Base-by-base conservation (phyloP, 2,888 invertebrate genomes). In the Bugulina stolonifera region DNA sequence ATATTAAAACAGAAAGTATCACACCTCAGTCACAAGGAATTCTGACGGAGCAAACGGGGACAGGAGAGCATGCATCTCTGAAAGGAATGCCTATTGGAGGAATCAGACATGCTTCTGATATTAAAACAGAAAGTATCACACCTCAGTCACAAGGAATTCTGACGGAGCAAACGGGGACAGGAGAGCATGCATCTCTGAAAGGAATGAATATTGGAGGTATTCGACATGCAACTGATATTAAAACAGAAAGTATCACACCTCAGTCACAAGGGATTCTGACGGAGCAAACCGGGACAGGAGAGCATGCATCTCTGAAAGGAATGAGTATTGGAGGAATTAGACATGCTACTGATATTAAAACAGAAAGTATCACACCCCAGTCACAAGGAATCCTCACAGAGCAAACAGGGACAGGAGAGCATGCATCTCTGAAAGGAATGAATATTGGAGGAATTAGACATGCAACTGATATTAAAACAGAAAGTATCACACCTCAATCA, bases 401-500 rank as follows among this genome's bases (percentile, higher is more conserved):
- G 10, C 57, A 57, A 25, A 57, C 57, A 23, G 57, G 57, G 10
- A 23, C 57, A 5, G 25, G n/a, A 57, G 57, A 57, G 5, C 25
- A 23, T 57, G 57, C 57, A 57, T 57, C 57, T 57, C 57, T 23
- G 25, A 57, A 57, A 57, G 57, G 57, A 57, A 57, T 57, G 57
- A 57, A n/a, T 57, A 23, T 57, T 18, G 57, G 57, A n/a, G 57
- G 5, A 18, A 25, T 57, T n/a, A 22, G 57, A 5, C 57, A 57
- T 57, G 57, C n/a, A n/a, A 25, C 57, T n/a, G 57, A 57, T n/a
- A 5, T 57, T 10, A n/a, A 57, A n/a, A n/a, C 25, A 5, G 18
- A 22, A n/a, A 25, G 25, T 5, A 57, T 57, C n/a, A 25, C 14
- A 23, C 57, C 14, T 5, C 14, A n/a, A 25, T 57, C 57, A 23